Base-by-base conservation (phyloP, 2,888 invertebrate genomes). In the Dinocampus coccinellae region DNA sequence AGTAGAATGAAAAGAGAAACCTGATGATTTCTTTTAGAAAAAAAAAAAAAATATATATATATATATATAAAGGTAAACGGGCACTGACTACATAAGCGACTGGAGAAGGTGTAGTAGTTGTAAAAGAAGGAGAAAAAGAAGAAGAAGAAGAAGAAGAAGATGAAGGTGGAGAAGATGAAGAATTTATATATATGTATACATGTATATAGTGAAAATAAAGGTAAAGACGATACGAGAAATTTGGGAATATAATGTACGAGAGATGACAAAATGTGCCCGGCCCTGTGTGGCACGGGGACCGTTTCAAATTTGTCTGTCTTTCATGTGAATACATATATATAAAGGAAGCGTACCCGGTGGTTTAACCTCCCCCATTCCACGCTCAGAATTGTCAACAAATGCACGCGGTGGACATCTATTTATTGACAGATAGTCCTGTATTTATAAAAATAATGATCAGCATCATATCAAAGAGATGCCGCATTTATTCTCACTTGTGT, bases 11-110 rank as follows among this genome's bases (percentile, higher is more conserved):
- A 76, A 80, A 78, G 80, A 74, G 76, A 76, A 78, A 78, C 79
- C 78, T 78, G 77, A 83, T 80, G 81, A 81, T 83, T 83, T 80
- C 79, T 79, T 72, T 76, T 74, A 65, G 71, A 64, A 39, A 16
- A 61, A n/a, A n/a, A n/a, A n/a, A n/a, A n/a, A n/a, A n/a, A n/a
- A n/a, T n/a, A n/a, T n/a, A n/a, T n/a, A n/a, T n/a, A n/a, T n/a
- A 78, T 70, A 80, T 80, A 77, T 77, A 47, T 47, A 47, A 47
- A 47, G 47, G 47, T 47, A 16, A 47, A 47, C 39, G 47, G 16
- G 16, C 47, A 47, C 6, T 47, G 47, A 47, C 47, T 47, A 47
- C 16, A 47, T 47, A 47, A 47, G 16, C 20, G 47, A n/a, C 47
- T 47, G 16, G 47, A 47, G 47, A n/a, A 47, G 47, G 47, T 73